phyloP scores from a whole-genome alignment of 2,797 vertebrate genomes.

The Pseudocheirus occidentalis region DNA sequence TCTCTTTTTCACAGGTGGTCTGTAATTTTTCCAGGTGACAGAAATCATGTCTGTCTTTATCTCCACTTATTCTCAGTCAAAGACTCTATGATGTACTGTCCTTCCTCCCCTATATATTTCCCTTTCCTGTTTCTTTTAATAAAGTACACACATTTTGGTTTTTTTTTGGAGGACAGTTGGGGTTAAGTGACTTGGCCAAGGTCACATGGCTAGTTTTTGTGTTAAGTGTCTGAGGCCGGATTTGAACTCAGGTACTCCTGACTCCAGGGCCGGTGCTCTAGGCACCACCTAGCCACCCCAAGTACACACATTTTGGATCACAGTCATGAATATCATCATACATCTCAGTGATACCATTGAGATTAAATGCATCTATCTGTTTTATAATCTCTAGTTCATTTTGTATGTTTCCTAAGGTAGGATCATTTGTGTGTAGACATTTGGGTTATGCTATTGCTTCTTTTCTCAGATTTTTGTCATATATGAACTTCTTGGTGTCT shows the following conservation, averaged over 20 bases:
- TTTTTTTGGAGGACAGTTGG: too few relatives aligned
- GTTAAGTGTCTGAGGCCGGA: too few relatives aligned
- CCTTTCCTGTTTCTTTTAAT: background rate
- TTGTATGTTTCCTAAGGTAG: background rate
- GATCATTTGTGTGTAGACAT: background rate
- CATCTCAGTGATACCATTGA: background rate
- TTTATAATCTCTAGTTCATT: background rate
- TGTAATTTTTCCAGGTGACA: background rate
- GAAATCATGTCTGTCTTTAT: background rate
- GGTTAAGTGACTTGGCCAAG: too few relatives aligned
- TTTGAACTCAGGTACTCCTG: too few relatives aligned
- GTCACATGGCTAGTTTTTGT: too few relatives aligned
- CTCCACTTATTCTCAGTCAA: background rate
- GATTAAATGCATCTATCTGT: background rate
- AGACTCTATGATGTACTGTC: background rate
- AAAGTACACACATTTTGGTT: background rate
- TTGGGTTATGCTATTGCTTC: background rate
- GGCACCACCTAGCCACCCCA: too few relatives aligned
- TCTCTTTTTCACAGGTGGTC: background rate
- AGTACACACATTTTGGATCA: fast-evolving
- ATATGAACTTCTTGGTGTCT: background rate
- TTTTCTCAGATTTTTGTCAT: background rate
- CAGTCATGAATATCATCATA: background rate
- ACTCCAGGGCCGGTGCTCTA: too few relatives aligned
- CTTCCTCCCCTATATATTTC: background rate